Percentiles rank a stretch among this genome's conserved stretches.
phyloP scores from a whole-genome alignment of 1,140 invertebrate species.

The Drosophila virilis region DNA sequence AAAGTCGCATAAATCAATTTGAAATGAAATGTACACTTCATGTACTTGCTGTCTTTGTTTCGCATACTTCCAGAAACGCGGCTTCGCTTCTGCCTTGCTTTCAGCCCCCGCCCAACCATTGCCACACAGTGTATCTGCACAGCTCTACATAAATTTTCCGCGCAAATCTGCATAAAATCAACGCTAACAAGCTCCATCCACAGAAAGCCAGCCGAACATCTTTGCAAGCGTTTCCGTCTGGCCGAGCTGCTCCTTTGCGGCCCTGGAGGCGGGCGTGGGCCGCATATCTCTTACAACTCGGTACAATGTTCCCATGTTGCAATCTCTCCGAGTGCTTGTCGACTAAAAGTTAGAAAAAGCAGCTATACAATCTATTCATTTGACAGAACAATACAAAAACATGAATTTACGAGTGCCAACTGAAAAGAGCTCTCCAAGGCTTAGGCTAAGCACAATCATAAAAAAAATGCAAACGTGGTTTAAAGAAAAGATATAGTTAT shows the following conservation, averaged over 20 bases:
- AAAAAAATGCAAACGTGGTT: neutral
- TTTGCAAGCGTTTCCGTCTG: constrained; percentile 56
- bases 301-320: constrained; percentile 65
- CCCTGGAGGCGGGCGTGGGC: neutral
- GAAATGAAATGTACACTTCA: constrained; percentile 78
- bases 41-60: constrained; percentile 52
- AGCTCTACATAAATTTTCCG: constrained; percentile 76
- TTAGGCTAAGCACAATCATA: neutral
- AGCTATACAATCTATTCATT: constrained; percentile 57
- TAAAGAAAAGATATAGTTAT: neutral
- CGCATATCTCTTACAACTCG: constrained; percentile 34
- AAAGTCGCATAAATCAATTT: constrained; percentile 72
- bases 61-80: neutral
- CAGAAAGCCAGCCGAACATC: constrained; percentile 59
- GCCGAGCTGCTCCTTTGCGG: constrained; percentile 22
- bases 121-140: constrained; percentile 63
- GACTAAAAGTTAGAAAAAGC: constrained; percentile 61
- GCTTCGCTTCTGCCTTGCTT: neutral
- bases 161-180: constrained; percentile 80
- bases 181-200: constrained; percentile 71
- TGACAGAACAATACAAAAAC: constrained; percentile 34
- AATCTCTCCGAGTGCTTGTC: constrained; percentile 47
- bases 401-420: constrained; percentile 19
- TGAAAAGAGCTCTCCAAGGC: neutral
- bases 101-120: neutral